phyloP scores from a whole-genome alignment of 2,888 invertebrate species.

The Apoderus coryli region DNA sequence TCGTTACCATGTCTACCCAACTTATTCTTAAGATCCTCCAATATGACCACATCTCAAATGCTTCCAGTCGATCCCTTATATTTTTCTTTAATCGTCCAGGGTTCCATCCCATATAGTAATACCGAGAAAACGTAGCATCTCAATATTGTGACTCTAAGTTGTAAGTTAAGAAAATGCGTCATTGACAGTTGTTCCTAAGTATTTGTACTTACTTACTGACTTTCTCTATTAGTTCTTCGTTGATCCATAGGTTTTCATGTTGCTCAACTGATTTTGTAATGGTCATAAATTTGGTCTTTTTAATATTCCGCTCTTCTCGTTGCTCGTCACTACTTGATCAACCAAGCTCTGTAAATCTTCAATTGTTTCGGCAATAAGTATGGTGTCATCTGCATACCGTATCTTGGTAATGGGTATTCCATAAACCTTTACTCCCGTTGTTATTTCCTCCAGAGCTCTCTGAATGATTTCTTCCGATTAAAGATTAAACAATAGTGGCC shows the following conservation, averaged over 20 bases:
- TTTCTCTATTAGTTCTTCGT: slow-evolving; percentile 2
- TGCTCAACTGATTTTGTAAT: slow-evolving; percentile 2
- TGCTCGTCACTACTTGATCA: not conserved
- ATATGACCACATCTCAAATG: slow-evolving; percentile 7
- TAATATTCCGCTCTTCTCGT: slow-evolving; percentile 4
- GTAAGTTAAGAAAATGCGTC: slow-evolving; percentile 10
- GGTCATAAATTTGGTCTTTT: slow-evolving; percentile 3
- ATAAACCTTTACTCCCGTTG: too few species aligned
- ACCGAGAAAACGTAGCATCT: slow-evolving; percentile 7
- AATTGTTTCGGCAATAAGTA: not conserved
- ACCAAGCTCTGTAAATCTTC: slow-evolving; percentile 1
- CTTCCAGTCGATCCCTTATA: slow-evolving; percentile 2
- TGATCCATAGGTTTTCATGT: not conserved
- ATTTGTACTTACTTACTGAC: slow-evolving; percentile 8
- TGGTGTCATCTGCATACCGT: too few species aligned
- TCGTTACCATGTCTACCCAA: slow-evolving; percentile 8
- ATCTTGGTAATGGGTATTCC: too few species aligned
- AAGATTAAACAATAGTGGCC: too few species aligned
- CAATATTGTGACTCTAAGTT: slow-evolving; percentile 7
- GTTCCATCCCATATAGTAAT: slow-evolving; percentile 6
- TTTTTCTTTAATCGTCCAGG: slow-evolving; percentile 6
- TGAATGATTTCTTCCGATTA: too few species aligned
- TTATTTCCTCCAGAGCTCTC: too few species aligned
- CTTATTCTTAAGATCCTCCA: slow-evolving; percentile 9
- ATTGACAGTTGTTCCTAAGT: slow-evolving; percentile 9